Evolutionary conservation across 2,888 invertebrate species (phyloP).

Genomic region (Lasius fuliginosus): DNA sequence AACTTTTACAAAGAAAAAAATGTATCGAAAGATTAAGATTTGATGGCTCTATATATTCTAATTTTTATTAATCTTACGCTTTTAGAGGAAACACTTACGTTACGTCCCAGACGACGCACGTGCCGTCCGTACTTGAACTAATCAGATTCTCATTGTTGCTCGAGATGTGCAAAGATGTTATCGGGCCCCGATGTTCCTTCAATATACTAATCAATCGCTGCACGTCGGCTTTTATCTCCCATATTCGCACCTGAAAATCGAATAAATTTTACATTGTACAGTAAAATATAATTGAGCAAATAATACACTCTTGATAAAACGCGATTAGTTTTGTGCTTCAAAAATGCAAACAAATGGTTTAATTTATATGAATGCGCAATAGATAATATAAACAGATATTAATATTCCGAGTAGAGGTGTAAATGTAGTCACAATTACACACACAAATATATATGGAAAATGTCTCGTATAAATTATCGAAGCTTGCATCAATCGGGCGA

Average conservation of each 20-base stretch:
- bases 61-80: not conserved
- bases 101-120: constrained; percentile 97
- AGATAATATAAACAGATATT: not conserved
- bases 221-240: constrained; percentile 91
- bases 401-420: not conserved
- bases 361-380: not conserved
- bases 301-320: not conserved
- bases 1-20: not conserved
- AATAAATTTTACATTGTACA: not conserved
- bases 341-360: not conserved
- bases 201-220: constrained; percentile 92
- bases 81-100: constrained; percentile 87
- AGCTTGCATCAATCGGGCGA: not conserved
- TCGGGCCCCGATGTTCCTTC: constrained; percentile 96
- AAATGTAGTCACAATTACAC: not conserved
- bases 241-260: constrained; percentile 89
- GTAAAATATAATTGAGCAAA: not conserved
- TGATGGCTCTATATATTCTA: not conserved
- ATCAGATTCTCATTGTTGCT: constrained; percentile 93
- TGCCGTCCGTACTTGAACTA: constrained; percentile 96
- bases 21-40: not conserved
- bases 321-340: not conserved
- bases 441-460: not conserved
- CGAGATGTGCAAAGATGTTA: constrained; percentile 93
- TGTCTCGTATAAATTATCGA: not conserved